phyloP scores from a whole-genome alignment of 2,797 vertebrate species.

The Spinus pinus region DNA sequence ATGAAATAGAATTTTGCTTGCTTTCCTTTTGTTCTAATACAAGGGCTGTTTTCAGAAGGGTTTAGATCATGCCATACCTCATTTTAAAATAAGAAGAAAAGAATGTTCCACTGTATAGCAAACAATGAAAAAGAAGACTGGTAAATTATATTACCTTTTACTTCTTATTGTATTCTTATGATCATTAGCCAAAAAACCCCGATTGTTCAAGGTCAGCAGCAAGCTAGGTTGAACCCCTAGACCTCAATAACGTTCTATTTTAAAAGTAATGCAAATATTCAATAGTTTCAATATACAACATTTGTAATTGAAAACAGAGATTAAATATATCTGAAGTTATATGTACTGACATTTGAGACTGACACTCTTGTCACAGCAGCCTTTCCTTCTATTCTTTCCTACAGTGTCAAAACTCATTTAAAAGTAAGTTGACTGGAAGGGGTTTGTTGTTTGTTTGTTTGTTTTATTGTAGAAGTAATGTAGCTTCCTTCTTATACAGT shows the following conservation, averaged over 20 bases:
- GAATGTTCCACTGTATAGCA: background rate
- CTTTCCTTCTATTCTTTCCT: background rate
- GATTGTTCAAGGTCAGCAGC: background rate
- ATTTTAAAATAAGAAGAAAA: background rate
- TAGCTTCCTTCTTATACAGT: background rate
- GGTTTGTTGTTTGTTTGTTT: background rate
- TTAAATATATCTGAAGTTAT: background rate
- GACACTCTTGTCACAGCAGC: background rate
- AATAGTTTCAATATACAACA: background rate
- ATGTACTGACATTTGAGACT: background rate
- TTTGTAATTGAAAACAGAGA: background rate
- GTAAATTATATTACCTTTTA: background rate
- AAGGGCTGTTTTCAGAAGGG: background rate
- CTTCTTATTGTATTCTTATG: background rate
- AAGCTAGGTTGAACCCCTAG: background rate
- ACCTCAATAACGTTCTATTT: background rate
- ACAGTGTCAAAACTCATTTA: background rate
- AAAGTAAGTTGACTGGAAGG: background rate
- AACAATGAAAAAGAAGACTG: background rate
- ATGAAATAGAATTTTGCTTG: conserved; percentile 1
- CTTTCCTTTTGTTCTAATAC: background rate
- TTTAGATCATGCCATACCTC: background rate
- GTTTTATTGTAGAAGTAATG: background rate
- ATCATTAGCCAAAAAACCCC: background rate
- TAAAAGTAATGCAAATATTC: background rate